phyloP scores from a whole-genome alignment of 2,113 vertebrate species.

The Macheiramphus alcinus region DNA sequence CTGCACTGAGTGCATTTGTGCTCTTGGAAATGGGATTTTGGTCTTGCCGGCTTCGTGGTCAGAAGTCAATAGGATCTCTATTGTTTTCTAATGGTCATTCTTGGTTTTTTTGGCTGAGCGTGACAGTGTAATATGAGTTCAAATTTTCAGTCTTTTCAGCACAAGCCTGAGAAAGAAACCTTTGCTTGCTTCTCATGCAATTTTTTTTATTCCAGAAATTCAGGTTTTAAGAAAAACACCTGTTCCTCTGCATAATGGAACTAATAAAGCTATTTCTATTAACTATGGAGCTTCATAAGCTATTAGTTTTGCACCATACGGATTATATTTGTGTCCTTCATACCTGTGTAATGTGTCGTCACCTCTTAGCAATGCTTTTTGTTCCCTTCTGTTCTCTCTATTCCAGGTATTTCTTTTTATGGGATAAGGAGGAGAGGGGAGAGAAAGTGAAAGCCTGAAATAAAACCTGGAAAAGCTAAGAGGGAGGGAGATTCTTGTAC shows the following conservation, averaged over 20 bases:
- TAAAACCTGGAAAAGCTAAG: neutral
- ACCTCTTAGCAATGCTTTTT: neutral
- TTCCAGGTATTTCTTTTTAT: neutral
- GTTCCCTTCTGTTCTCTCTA: neutral
- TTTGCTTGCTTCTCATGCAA: neutral
- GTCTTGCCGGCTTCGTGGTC: neutral
- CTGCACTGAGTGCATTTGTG: accelerated
- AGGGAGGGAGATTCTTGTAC: neutral
- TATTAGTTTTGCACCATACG: neutral
- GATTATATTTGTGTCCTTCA: neutral
- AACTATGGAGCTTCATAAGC: neutral
- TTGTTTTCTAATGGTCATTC: neutral
- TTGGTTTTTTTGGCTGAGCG: neutral
- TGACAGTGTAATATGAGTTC: neutral
- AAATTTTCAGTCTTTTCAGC: neutral
- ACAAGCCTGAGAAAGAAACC: neutral
- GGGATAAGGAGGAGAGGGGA: neutral
- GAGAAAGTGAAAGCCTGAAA: neutral
- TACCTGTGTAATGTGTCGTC: accelerated
- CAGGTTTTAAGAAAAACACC: neutral
- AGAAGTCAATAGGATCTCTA: neutral
- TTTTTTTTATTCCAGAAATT: neutral
- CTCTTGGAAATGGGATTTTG: neutral
- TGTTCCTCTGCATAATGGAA: neutral
- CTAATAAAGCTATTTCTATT: neutral